Conservation (phyloP, 2,797 vertebrate species). For the Allobates femoralis region DNA sequence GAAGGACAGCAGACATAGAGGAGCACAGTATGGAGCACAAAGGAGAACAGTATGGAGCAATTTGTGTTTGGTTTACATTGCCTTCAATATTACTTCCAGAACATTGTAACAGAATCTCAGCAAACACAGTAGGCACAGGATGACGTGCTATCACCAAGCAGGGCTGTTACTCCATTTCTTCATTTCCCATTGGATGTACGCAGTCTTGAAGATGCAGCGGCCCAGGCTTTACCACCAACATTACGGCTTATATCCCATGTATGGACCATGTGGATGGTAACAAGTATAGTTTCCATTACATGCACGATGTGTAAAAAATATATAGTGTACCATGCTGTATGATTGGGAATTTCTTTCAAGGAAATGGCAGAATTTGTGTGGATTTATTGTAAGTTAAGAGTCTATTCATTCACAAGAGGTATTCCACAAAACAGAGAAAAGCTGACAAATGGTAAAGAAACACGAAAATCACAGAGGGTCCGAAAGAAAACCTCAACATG, state of each 20-base stretch:
- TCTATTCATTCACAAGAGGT: neutral
- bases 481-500: neutral
- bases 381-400: neutral
- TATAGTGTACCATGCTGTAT: no score
- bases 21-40: slow-evolving; percentile 62
- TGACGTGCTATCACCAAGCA: neutral
- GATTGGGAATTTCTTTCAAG: neutral
- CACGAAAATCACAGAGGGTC: neutral
- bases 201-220: neutral
- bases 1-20: neutral
- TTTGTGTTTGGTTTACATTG: slow-evolving; percentile 65
- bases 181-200: no score
- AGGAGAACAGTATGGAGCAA: slow-evolving; percentile 63
- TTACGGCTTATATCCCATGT: neutral
- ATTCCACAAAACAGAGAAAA: neutral
- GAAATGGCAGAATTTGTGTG: neutral
- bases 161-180: no score
- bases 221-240: neutral
- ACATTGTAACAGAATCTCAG: neutral
- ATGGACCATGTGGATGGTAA: neutral
- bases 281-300: no score
- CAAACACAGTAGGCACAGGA: neutral
- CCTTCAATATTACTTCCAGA: neutral
- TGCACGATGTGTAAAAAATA: no score
- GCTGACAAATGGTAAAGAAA: neutral